Evolutionary conservation across 2,797 vertebrate species (phyloP), one percentile per base, ranked within the genome.

Genomic region (Betta splendens): DNA sequence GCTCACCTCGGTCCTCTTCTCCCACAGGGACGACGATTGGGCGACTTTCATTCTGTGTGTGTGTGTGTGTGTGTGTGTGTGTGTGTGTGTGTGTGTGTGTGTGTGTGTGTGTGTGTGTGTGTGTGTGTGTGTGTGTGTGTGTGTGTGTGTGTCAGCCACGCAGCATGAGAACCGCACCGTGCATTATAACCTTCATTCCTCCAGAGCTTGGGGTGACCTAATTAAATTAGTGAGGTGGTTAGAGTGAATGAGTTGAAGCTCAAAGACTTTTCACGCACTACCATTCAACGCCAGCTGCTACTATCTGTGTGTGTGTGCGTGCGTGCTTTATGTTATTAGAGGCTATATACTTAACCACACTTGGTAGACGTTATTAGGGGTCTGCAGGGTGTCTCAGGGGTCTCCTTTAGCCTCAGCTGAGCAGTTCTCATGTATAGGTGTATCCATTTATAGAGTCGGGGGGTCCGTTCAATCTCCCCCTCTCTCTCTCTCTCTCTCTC

Each of bases 141-240:
- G 62, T 49, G 59, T 36, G 43, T 50, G 43, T 40, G 64, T 22
- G 70, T 25, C 49, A 20, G 22, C 44, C 47, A 38, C 13, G 20
- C 56, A 59, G 55, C 67, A 68, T 23, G 68, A 68, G 69, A 57
- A 66, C 53, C 72, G 40, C 64, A 38, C 73, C 74, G 44, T 77
- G 76, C 71, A 37, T 79, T 77, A 68, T 72, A 71, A 77, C 83
- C 72, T 68, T 70, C 72, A 64, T 80, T 70, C 75, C 85, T 83
- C 74, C 64, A 52, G 80, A 80, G 83, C 64, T 57, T 54, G 7
- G 35, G 23, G 70, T 82, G 84, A 84, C 81, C 86, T 86, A 83
- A 88, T 89, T 88, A 79, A 87, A 88, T 86, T 82, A 87, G 86
- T 36, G 75, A 77, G 76, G 82, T 85, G 75, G 71, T 85, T 81